Percentiles rank a stretch among this genome's conserved stretches.
Evolutionary conservation across 2,797 vertebrate species (phyloP).

Genomic region (Acipenser transmontanus): DNA sequence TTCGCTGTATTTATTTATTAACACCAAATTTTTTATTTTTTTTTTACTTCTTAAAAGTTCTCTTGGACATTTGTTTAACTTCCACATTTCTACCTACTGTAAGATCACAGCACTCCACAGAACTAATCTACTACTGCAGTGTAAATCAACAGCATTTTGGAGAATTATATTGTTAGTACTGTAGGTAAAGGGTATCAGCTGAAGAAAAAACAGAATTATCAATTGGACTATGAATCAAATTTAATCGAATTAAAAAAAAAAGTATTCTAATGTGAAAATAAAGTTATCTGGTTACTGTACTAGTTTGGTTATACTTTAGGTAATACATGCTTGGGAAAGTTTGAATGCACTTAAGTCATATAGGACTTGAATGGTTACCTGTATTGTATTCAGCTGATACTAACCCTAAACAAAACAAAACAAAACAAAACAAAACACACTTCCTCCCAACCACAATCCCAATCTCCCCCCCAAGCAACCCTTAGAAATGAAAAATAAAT

Average conservation of each 20-base stretch:
- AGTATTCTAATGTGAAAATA: neutral
- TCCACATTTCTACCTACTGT: constrained; percentile 9
- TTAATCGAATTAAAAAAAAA: too few species aligned
- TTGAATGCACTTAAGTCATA: constrained; percentile 54
- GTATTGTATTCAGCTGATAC: constrained; percentile 61
- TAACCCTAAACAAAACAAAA: constrained; percentile 51
- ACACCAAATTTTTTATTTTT: neutral
- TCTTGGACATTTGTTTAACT: constrained; percentile 26
- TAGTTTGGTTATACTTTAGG: too few species aligned
- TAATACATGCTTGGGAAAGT: constrained; percentile 2
- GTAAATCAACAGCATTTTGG: constrained; percentile 7
- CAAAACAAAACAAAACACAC: constrained; percentile 6
- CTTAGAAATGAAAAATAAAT: constrained; percentile 21
- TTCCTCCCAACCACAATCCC: constrained; percentile 14
- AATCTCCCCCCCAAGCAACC: constrained; percentile 7
- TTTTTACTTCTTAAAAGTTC: neutral
- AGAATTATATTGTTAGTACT: constrained; percentile 5
- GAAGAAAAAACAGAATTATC: constrained; percentile 30
- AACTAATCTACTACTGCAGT: too few species aligned
- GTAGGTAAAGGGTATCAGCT: constrained; percentile 27
- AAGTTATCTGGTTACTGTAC: constrained; percentile 39
- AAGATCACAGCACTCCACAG: neutral
- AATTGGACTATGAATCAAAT: constrained; percentile 3
- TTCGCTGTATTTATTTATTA: too few species aligned
- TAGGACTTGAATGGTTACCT: constrained; percentile 47